Evolutionary conservation across 2,888 invertebrate genomes (phyloP).

Genomic region (Orthonevra nobilis): DNA sequence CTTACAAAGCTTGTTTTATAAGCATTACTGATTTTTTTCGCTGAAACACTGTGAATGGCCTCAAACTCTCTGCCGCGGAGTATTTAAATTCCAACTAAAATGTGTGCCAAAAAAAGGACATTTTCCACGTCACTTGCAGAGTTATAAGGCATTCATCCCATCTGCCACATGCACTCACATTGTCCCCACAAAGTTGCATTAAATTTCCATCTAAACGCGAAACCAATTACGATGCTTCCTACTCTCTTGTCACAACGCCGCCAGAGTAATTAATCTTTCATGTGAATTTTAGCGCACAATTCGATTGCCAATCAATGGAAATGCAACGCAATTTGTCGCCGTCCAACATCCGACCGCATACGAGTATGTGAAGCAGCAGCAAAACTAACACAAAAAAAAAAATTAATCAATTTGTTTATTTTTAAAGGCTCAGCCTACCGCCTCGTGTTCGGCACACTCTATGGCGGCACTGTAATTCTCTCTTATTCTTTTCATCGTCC

Average conservation of each 20-base stretch:
- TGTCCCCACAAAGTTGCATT: neutral
- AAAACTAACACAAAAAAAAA: neutral
- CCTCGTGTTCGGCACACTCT: slow-evolving; percentile 26
- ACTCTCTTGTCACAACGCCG: slow-evolving; percentile 30
- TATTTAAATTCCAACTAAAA: too few species aligned
- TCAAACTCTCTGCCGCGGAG: too few species aligned
- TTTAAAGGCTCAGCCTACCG: slow-evolving; percentile 32
- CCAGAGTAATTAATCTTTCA: slow-evolving; percentile 41
- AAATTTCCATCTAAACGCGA: slow-evolving; percentile 6
- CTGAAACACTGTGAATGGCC: too few species aligned
- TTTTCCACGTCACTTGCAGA: too few species aligned
- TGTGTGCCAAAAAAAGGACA: too few species aligned
- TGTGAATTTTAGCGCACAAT: slow-evolving; percentile 12
- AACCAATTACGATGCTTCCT: slow-evolving; percentile 37
- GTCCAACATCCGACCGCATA: slow-evolving; percentile 3
- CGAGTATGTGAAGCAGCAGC: neutral
- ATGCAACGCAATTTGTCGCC: slow-evolving; percentile 31
- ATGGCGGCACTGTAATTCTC: neutral
- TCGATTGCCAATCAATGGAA: slow-evolving; percentile 34
- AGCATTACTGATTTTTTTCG: too few species aligned
- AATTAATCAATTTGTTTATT: slow-evolving; percentile 62
- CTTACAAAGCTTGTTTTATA: too few species aligned
- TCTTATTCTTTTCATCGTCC: neutral
- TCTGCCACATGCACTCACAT: too few species aligned
- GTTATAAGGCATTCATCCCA: too few species aligned